Evolutionary conservation across 2,888 invertebrate species (phyloP).

Genomic region (Ennomos quercinarius): DNA sequence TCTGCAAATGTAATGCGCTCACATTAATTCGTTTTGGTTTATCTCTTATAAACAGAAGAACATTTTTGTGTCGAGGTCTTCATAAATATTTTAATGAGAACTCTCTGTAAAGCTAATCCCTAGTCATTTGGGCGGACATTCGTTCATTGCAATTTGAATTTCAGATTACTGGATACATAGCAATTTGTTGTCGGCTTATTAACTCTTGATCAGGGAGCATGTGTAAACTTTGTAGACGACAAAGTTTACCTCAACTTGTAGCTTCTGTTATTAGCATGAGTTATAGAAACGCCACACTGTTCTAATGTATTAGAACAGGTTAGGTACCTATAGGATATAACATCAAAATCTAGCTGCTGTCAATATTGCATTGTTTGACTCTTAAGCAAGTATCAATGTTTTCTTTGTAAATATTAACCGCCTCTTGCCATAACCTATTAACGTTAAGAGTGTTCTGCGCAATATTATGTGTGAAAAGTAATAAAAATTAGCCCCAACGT

Average conservation of each 20-base stretch:
- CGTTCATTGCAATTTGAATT: conserved; percentile 61
- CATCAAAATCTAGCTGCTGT: no score
- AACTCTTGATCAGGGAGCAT: conserved; percentile 21
- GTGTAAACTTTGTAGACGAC: conserved; percentile 1
- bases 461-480: neutral
- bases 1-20: conserved; percentile 27
- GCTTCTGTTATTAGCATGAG: neutral
- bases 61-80: conserved; percentile 49
- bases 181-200: conserved; percentile 50
- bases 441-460: no score
- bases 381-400: no score
- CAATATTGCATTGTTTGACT: no score
- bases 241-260: neutral
- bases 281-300: no score
- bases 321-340: no score
- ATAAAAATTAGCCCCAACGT: conserved; percentile 4
- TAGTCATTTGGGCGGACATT: conserved; percentile 60
- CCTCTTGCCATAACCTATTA: no score
- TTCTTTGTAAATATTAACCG: no score
- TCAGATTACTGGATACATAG: conserved; percentile 52
- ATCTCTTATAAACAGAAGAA: conserved; percentile 46
- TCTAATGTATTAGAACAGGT: neutral
- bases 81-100: conserved; percentile 67
- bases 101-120: conserved; percentile 62
- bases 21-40: conserved; percentile 36